These are phyloP conservation scores for Neolamprologus devosi DNA, from an alignment of 2,113 vertebrate genomes.

Conservation along the genomic window DNA sequence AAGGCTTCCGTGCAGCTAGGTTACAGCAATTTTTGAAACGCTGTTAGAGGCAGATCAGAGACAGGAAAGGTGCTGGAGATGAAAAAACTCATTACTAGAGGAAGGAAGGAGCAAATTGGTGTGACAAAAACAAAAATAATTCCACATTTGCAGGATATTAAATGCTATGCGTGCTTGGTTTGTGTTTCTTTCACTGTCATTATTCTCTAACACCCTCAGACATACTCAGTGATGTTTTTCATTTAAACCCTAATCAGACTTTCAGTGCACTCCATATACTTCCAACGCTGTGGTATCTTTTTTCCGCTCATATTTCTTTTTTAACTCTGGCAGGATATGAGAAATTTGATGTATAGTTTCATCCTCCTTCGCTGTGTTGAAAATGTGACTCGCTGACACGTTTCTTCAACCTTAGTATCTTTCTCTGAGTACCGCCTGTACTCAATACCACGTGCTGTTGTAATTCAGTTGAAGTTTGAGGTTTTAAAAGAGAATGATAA, in stretches of 20 bases:
- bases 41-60: not conserved
- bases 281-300: not conserved
- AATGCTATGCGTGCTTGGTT: not conserved
- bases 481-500: not conserved
- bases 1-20: not conserved
- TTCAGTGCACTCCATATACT: not conserved
- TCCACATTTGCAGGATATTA: conserved; percentile 34
- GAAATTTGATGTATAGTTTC: conserved; percentile 21
- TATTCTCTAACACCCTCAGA: conserved; percentile 14
- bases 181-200: conserved; percentile 6
- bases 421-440: not conserved
- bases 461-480: not conserved
- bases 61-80: not conserved
- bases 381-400: not conserved
- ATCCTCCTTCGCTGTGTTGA: not conserved
- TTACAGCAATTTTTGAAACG: conserved; percentile 6
- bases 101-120: conserved; percentile 17
- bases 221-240: conserved; percentile 19
- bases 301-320: not conserved
- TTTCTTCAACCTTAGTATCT: not conserved
- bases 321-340: conserved; percentile 32
- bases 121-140: conserved; percentile 18
- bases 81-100: not conserved
- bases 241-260: conserved; percentile 37
- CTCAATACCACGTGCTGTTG: not conserved